Conservation (phyloP, 2,797 vertebrate genomes). For the Poeciliopsis gracilis region DNA sequence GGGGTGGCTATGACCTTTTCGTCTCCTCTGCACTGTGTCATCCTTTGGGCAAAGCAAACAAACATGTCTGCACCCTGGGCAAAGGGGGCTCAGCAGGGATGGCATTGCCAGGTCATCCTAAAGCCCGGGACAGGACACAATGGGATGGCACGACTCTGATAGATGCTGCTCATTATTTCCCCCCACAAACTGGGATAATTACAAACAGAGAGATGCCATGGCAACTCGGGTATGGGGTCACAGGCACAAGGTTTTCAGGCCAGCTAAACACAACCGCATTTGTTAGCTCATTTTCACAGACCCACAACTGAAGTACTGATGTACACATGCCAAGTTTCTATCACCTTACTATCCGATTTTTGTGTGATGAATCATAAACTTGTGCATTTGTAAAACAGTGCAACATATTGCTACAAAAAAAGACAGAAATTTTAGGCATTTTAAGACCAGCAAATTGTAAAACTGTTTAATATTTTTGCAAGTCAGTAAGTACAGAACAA, state of each 20-base stretch:
- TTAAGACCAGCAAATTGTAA: background rate
- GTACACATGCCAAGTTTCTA: conserved; percentile 21
- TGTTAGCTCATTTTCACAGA: conserved; percentile 46
- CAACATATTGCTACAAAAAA: background rate
- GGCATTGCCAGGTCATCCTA: conserved; percentile 74
- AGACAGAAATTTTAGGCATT: background rate
- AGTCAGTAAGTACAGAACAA: background rate
- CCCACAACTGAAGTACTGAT: conserved; percentile 4
- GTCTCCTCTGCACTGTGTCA: conserved; percentile 74
- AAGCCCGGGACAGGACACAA: conserved; percentile 61
- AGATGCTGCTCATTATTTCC: conserved; percentile 76
- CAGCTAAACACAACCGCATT: conserved; percentile 44
- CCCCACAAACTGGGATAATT: conserved; percentile 70
- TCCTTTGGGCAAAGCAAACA: conserved; percentile 77
- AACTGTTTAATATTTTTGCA: background rate
- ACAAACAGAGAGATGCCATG: conserved; percentile 65
- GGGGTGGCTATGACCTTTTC: conserved; percentile 72
- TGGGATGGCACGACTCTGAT: conserved; percentile 70
- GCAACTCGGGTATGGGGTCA: conserved; percentile 65
- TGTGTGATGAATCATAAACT: background rate
- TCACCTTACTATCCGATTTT: background rate
- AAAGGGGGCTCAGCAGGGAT: conserved; percentile 67
- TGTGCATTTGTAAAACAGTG: background rate
- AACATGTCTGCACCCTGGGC: conserved; percentile 74
- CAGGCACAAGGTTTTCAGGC: conserved; percentile 53